Base-by-base conservation (phyloP, 2,797 vertebrate species). In the Cacajao melanocephalus region DNA sequence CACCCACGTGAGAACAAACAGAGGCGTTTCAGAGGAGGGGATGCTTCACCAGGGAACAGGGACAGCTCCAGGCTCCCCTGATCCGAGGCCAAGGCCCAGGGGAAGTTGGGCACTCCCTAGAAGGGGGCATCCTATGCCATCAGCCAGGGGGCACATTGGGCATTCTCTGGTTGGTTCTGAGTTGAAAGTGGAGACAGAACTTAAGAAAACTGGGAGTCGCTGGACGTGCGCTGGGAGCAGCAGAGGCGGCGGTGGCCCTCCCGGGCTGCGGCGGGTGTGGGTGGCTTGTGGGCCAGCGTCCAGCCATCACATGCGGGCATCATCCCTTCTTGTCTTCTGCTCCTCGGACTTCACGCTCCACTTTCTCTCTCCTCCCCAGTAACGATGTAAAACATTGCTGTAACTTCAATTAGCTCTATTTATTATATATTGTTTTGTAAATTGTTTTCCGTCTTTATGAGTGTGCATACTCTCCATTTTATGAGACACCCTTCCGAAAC, bases 1-100 rank as follows among this genome's bases (percentile, higher is more conserved):
- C 33, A 33, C 44, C 22, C 26, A 3, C 3, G 1, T 3, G 4
- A 36, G 26, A 36, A 5, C 58, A 55, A 9, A 1, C 2, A 4
- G 46, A 48, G 36, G 58, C 39, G 24, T 4, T 41, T 33, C 15
- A 2, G 48, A 10, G 1, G 15, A 9, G 57, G 46, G 41, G 13
- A 28, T 10, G 2, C 13, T 17, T 28, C 2, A 9, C 0, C 3
- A 7, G 2, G 11, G 39, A 12, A 22, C 3, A 36, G 4, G 6
- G 39, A 41, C 5, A 10, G 26, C 44, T 79, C 15, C 6, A 4
- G 33, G 4, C 4, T 2, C 7, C 52, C 17, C 24, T 26, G 3
- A 19, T 5, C 20, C 0, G 39, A 13, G 41, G 30, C n/a, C 2
- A 52, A 24, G 9, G 6, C 55, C 33, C 13, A 55, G 15, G 50